A percentile compares a stretch with the other conserved stretches of the same genome.
Evolutionary conservation across 92 coral and sea anemone genomes (phyloP).

Genomic region (Anthopleura xanthogrammica): DNA sequence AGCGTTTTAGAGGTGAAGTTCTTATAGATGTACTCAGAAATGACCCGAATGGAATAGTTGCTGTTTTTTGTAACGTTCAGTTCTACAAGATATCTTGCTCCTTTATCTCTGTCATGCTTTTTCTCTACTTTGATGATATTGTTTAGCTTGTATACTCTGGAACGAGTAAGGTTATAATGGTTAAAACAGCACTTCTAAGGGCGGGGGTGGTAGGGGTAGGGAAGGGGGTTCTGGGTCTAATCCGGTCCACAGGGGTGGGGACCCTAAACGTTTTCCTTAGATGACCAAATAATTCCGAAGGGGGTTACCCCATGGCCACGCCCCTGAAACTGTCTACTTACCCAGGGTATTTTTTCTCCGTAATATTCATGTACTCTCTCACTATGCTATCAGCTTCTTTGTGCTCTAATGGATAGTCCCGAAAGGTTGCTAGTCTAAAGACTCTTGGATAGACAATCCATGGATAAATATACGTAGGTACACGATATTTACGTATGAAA

Average conservation of each 20-base stretch:
- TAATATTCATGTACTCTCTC: slow-evolving; percentile 46
- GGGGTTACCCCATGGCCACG: no score
- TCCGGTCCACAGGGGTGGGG: no score
- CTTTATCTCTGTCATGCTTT: slow-evolving; percentile 50
- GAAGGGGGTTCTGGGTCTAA: background rate
- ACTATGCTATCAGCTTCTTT: slow-evolving; percentile 52
- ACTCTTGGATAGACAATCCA: slow-evolving; percentile 3
- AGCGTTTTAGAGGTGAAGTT: slow-evolving; percentile 11
- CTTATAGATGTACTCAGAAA: slow-evolving; percentile 76
- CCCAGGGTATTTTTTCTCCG: slow-evolving; percentile 60
- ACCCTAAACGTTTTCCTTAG: no score
- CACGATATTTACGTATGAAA: background rate
- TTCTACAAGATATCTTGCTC: slow-evolving; percentile 64
- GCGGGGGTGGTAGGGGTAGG: background rate
- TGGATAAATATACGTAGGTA: slow-evolving; percentile 11
- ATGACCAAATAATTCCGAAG: no score
- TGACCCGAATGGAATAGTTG: slow-evolving; percentile 29
- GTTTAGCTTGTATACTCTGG: slow-evolving; percentile 57
- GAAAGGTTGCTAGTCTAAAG: background rate
- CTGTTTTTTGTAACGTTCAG: slow-evolving; percentile 39
- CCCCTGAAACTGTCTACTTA: slow-evolving; percentile 15
- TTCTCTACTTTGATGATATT: slow-evolving; percentile 64
- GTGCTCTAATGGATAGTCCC: slow-evolving; percentile 44
- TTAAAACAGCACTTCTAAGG: background rate
- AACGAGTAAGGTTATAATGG: background rate